phyloP scores from a whole-genome alignment of 2,888 invertebrate genomes.

The Beris morrisii region DNA sequence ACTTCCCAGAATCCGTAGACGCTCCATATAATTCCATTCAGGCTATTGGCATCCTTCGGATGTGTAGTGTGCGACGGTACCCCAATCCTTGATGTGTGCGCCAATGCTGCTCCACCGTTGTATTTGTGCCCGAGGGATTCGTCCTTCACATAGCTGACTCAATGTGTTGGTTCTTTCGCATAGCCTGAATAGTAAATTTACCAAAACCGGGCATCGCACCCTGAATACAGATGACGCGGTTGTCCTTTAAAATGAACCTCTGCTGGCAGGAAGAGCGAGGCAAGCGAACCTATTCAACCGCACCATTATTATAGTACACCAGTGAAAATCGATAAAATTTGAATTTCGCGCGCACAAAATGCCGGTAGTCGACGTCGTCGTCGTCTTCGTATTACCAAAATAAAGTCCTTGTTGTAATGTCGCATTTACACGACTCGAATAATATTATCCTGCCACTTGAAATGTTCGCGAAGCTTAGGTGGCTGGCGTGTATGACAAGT shows the following conservation, averaged over 20 bases:
- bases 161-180: constrained; percentile 6
- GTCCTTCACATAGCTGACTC: background rate
- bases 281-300: constrained; percentile 27
- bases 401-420: background rate
- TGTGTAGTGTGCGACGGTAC: constrained; percentile 16
- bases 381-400: background rate
- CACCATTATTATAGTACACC: constrained; percentile 13
- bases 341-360: constrained; percentile 37
- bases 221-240: constrained; percentile 38
- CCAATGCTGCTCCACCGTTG: constrained; percentile 3
- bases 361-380: background rate
- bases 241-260: constrained; percentile 29
- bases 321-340: constrained; percentile 38
- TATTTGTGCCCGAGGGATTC: background rate
- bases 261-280: background rate
- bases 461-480: background rate
- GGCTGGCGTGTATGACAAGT: background rate
- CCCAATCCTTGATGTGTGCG: background rate
- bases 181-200: constrained; percentile 32
- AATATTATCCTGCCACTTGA: background rate
- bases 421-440: background rate
- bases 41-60: constrained; percentile 14
- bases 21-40: constrained; percentile 23
- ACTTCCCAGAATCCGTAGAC: constrained; percentile 21
- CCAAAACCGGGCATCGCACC: constrained; percentile 34